phyloP scores from a whole-genome alignment of 64 coral and sea anemone genomes.

The Acropora tenuis region DNA sequence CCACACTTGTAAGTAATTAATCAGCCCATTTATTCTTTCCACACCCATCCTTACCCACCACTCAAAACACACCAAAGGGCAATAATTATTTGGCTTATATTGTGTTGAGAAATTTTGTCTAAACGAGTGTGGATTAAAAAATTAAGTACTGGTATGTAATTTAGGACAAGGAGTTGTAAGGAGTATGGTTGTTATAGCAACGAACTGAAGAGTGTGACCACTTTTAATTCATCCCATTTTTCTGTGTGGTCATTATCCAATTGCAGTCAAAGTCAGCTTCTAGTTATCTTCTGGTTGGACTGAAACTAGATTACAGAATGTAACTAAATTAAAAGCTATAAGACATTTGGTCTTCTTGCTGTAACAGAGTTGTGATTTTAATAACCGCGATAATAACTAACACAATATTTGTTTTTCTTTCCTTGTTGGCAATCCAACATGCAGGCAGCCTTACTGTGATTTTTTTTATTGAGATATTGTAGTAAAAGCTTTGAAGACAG shows the following conservation, averaged over 20 bases:
- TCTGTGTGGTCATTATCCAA: background rate
- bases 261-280: background rate
- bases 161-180: background rate
- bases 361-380: too few relatives aligned
- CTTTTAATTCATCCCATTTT: background rate
- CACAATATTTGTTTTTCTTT: too few relatives aligned
- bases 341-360: background rate
- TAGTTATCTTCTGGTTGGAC: background rate
- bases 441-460: too few relatives aligned
- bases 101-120: background rate
- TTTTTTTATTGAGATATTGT: background rate
- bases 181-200: background rate
- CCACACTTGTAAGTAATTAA: background rate
- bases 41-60: background rate
- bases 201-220: background rate
- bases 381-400: too few relatives aligned
- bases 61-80: background rate
- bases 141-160: background rate
- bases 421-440: too few relatives aligned
- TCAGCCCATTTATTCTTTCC: background rate
- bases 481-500: background rate
- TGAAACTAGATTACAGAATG: background rate
- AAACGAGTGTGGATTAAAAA: background rate
- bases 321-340: background rate
- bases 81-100: background rate